A percentile compares a stretch with the other conserved stretches of the same genome.
phyloP scores from a whole-genome alignment of 2,113 vertebrate genomes.

The Pteronura brasiliensis region DNA sequence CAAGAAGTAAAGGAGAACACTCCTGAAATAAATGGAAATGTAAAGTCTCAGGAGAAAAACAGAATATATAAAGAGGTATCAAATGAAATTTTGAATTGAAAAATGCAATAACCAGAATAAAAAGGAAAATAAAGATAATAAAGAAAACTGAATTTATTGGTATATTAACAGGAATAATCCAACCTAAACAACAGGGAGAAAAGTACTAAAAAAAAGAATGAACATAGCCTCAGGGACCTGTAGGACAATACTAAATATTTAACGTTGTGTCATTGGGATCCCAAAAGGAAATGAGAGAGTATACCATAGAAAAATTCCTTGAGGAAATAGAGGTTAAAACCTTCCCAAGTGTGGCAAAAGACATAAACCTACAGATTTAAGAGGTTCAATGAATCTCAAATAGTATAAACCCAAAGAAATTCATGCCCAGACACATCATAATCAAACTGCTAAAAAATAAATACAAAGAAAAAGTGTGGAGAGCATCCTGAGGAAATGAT shows the following conservation, averaged over 20 bases:
- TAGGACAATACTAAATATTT: neutral
- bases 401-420: conserved; percentile 7
- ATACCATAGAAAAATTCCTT: neutral
- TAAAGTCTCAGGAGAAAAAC: neutral
- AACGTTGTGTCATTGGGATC: neutral
- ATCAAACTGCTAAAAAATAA: conserved; percentile 12
- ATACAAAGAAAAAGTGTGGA: neutral
- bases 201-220: neutral
- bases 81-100: neutral
- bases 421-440: neutral
- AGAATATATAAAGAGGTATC: neutral
- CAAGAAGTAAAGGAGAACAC: neutral
- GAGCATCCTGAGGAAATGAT: neutral
- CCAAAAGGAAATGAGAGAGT: neutral
- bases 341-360: neutral
- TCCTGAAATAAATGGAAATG: conserved; percentile 20
- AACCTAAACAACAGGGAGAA: neutral
- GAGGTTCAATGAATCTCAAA: neutral
- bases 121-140: neutral
- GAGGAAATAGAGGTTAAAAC: neutral
- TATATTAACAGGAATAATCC: neutral
- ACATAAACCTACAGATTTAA: neutral
- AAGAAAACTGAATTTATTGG: neutral
- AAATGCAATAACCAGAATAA: neutral
- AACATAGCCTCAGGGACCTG: neutral